Percentiles rank a stretch among this genome's conserved stretches.
phyloP scores from a whole-genome alignment of 2,888 invertebrate species.

The Dermolepida albohirtum region DNA sequence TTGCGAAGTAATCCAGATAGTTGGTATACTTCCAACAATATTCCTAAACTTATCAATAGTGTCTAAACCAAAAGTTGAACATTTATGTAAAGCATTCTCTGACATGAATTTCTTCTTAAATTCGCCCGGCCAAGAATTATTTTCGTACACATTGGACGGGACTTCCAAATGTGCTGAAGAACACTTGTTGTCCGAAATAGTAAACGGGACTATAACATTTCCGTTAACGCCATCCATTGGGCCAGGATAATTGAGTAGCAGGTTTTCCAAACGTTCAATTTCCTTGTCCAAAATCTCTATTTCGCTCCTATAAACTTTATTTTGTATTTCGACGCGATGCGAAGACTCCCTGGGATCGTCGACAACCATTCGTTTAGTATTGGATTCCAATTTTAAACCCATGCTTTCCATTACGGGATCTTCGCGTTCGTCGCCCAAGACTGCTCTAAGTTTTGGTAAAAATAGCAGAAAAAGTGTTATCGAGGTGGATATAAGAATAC shows the following conservation, averaged over 20 bases:
- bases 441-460: conserved; percentile 84
- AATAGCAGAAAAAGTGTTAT: conserved; percentile 88
- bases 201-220: conserved; percentile 7
- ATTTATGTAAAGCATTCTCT: conserved; percentile 19
- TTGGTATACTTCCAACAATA: conserved; percentile 57
- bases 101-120: conserved; percentile 27
- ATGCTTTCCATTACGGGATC: conserved; percentile 90
- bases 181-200: conserved; percentile 2
- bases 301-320: conserved; percentile 87
- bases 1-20: conserved; percentile 48
- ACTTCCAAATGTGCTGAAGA: conserved; percentile 5
- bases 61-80: conserved; percentile 9
- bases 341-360: conserved; percentile 84
- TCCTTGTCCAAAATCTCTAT: conserved; percentile 83
- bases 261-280: conserved; percentile 78
- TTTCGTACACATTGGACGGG: neutral
- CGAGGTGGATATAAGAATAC: conserved; percentile 88
- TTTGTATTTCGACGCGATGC: conserved; percentile 91
- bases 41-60: conserved; percentile 53
- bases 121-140: neutral
- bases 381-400: conserved; percentile 89
- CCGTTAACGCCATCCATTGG: conserved; percentile 41
- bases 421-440: conserved; percentile 75
- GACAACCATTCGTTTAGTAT: conserved; percentile 72
- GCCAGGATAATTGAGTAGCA: conserved; percentile 65